phyloP scores from a whole-genome alignment of 2,113 vertebrate genomes.

The Sylvicapra grimmia region DNA sequence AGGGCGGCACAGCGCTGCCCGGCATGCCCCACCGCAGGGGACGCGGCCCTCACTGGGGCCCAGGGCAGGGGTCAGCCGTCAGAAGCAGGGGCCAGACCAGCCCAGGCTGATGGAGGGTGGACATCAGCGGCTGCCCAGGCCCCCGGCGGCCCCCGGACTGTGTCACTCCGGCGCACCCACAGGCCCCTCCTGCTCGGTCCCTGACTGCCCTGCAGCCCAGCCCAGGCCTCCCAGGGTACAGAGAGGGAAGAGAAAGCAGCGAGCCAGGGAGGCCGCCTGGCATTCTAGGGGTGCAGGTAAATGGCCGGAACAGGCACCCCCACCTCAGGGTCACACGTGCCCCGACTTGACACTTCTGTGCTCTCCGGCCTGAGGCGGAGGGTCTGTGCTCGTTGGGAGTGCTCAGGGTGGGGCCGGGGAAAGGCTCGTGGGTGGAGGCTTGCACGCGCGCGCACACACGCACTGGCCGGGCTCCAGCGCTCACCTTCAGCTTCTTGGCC shows the following conservation, averaged over 20 bases:
- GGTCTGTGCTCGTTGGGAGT: neutral
- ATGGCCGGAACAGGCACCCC: neutral
- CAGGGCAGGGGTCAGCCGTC: neutral
- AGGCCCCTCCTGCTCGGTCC: neutral
- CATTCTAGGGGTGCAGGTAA: neutral
- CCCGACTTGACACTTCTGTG: neutral
- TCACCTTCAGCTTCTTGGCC: constrained; percentile 57
- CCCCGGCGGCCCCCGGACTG: neutral
- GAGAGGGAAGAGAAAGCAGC: too few species aligned
- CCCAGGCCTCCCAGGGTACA: neutral
- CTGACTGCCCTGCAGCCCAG: neutral
- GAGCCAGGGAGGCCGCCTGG: fast-evolving
- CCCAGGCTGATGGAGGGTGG: neutral
- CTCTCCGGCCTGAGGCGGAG: neutral
- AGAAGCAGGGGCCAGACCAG: neutral
- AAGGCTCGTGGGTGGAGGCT: neutral
- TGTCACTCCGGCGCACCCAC: neutral
- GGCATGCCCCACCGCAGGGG: too few species aligned
- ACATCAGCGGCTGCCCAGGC: neutral
- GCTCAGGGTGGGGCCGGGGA: neutral
- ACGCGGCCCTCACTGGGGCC: neutral
- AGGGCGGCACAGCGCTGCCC: neutral
- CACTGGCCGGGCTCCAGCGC: neutral
- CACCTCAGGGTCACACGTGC: neutral
- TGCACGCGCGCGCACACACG: fast-evolving